phyloP scores from a whole-genome alignment of 2,797 vertebrate genomes.

The Zenarchopterus dispar region DNA sequence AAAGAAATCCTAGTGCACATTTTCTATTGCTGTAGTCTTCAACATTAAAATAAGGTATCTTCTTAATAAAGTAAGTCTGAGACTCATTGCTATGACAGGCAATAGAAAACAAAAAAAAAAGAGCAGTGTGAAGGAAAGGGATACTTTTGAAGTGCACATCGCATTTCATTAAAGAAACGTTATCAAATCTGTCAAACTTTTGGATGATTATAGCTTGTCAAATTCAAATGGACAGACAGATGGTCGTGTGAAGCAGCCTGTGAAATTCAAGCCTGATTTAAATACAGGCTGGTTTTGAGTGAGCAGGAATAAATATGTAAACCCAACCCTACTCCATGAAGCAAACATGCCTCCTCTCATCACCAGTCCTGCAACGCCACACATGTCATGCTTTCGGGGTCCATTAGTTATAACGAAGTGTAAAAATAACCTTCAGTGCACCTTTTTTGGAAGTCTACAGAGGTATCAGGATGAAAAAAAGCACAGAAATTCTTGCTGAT shows the following conservation, averaged over 20 bases:
- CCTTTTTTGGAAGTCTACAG: conserved; percentile 58
- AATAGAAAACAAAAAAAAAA: conserved; percentile 31
- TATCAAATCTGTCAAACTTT: conserved; percentile 75
- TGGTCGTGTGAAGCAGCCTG: conserved; percentile 60
- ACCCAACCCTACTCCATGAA: conserved; percentile 56
- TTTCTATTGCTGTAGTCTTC: not conserved
- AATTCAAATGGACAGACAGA: conserved; percentile 66
- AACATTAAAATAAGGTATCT: not conserved
- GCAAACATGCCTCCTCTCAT: conserved; percentile 63
- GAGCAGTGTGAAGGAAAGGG: conserved; percentile 42
- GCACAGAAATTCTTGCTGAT: conserved; percentile 46
- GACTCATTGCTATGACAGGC: conserved; percentile 31
- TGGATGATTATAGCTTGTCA: conserved; percentile 65
- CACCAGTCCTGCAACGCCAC: conserved; percentile 49
- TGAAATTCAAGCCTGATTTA: conserved; percentile 73
- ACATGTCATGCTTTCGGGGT: conserved; percentile 72
- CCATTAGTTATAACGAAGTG: conserved; percentile 76
- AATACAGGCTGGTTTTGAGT: conserved; percentile 51
- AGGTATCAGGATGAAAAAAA: conserved; percentile 20
- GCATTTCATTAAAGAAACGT: conserved; percentile 43
- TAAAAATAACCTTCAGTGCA: conserved; percentile 76
- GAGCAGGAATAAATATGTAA: conserved; percentile 70
- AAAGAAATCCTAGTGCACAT: not conserved
- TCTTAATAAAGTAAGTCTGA: conserved; percentile 5
- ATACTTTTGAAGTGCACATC: conserved; percentile 57